Conservation (phyloP, 2,797 vertebrate genomes). For the Mormyrus hasselquistii region DNA sequence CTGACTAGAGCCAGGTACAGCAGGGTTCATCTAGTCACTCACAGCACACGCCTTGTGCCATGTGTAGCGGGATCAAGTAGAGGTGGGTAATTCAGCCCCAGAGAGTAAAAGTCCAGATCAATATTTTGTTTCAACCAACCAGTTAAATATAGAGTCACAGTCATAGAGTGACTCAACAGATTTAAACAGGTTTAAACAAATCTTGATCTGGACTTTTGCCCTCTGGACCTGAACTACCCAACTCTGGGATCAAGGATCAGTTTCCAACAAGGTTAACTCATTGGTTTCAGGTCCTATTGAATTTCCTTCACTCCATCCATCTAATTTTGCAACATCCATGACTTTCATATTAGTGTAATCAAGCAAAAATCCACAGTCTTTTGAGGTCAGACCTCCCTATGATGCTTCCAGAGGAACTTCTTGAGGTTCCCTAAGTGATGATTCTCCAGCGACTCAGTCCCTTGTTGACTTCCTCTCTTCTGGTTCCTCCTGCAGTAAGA, state of each 20-base stretch:
- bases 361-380: background rate
- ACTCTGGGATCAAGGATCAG: background rate
- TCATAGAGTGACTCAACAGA: background rate
- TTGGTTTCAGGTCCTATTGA: background rate
- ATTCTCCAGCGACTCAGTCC: background rate
- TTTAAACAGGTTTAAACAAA: background rate
- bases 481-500: conserved; percentile 72
- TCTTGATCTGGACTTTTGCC: background rate
- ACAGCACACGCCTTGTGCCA: background rate
- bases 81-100: background rate
- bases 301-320: background rate
- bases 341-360: background rate
- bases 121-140: background rate
- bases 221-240: background rate
- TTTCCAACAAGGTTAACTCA: background rate
- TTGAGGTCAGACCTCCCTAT: background rate
- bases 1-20: conserved; percentile 93
- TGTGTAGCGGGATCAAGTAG: background rate
- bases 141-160: background rate
- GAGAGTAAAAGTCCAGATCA: background rate
- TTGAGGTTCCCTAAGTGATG: background rate
- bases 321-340: background rate
- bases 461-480: background rate
- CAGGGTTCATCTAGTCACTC: conserved; percentile 39
- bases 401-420: background rate